Evolutionary conservation across 2,113 vertebrate genomes (phyloP).

Genomic region (Gavialis gangeticus): DNA sequence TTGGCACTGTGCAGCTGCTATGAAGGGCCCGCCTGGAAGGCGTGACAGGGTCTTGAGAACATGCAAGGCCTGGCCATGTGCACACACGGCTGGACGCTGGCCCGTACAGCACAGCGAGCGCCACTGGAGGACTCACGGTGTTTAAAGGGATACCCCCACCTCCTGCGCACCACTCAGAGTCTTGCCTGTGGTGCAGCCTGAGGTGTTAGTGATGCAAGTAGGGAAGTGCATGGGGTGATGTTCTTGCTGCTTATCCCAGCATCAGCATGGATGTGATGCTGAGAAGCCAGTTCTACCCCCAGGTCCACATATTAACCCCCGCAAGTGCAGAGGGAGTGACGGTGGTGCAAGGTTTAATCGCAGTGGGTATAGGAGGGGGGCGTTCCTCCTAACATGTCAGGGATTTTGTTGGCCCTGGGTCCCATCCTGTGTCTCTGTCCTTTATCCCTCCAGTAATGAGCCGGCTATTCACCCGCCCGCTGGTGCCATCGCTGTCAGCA

Average conservation of each 20-base stretch:
- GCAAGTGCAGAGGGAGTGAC: too few relatives aligned
- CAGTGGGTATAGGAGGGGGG: neutral
- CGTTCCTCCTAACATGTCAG: too few relatives aligned
- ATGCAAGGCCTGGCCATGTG: too few relatives aligned
- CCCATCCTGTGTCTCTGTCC: neutral
- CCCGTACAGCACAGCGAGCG: too few relatives aligned
- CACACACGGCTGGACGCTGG: too few relatives aligned
- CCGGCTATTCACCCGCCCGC: neutral
- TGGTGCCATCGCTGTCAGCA: neutral
- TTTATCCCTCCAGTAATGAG: neutral
- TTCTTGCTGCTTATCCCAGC: too few relatives aligned
- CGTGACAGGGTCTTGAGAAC: too few relatives aligned
- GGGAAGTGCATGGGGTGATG: neutral
- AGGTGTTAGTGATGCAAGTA: neutral
- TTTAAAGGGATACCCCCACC: too few relatives aligned
- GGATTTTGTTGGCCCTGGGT: neutral
- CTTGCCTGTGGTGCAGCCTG: neutral
- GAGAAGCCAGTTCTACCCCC: neutral
- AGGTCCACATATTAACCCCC: neutral
- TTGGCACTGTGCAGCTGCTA: neutral
- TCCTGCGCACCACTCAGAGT: too few relatives aligned
- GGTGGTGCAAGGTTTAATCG: neutral
- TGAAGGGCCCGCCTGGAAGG: neutral
- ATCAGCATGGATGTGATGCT: too few relatives aligned
- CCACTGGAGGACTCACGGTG: too few relatives aligned